Conservation (phyloP, 1,140 invertebrate species). For the Cydia pomonella region DNA sequence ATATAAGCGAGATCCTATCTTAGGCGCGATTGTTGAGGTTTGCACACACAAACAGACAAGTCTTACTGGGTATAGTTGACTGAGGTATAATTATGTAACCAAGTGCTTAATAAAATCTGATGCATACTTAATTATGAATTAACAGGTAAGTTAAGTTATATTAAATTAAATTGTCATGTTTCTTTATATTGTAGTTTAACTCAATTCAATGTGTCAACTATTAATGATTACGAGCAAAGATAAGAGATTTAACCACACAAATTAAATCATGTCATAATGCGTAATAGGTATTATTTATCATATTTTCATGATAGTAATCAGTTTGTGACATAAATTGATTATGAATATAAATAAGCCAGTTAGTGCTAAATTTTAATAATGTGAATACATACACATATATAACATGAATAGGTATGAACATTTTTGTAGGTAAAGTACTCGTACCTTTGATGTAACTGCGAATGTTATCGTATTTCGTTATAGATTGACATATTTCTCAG, state of each 20-base stretch:
- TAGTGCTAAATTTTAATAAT: no score
- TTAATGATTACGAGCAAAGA: background rate
- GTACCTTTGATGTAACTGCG: no score
- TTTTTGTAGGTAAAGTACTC: no score
- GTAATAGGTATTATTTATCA: background rate
- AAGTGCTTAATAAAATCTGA: conserved; percentile 2
- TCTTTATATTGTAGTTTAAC: no score
- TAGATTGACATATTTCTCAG: no score
- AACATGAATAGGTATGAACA: no score
- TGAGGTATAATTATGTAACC: background rate
- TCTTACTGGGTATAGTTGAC: conserved; percentile 47
- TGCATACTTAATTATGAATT: background rate
- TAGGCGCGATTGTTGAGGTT: conserved; percentile 50
- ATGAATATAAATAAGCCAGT: background rate
- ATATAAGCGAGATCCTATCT: conserved; percentile 60
- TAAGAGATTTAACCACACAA: background rate
- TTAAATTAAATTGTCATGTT: no score
- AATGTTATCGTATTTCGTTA: no score
- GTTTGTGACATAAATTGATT: background rate
- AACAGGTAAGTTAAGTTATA: background rate
- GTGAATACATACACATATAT: no score
- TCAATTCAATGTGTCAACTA: no score
- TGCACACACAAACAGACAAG: conserved; percentile 49
- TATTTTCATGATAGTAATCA: background rate
- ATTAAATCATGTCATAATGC: background rate